Evolutionary conservation across 2,888 invertebrate genomes (phyloP), one percentile per base, ranked within the genome.

Genomic region (Pemphredon lugubris): DNA sequence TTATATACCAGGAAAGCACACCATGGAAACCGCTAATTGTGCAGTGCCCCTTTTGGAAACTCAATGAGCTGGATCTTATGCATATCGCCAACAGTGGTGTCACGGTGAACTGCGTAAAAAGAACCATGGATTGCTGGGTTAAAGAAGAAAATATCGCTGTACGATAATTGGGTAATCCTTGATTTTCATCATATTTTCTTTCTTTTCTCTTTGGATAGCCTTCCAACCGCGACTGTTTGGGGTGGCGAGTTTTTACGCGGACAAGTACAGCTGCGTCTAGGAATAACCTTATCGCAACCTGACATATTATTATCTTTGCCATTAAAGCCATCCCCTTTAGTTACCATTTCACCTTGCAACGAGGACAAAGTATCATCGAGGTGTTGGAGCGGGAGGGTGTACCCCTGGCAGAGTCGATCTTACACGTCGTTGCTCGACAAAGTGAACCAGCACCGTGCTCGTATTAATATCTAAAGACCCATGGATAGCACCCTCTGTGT

Each of bases 361-460:
- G 68, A 78, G 82, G 81, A 86, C 84, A 87, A 85, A 85, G 84
- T 84, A 81, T 83, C 82, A 68, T 79, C 76, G 65, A 39, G 48
- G 59, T 70, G 74, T 63, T 57, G 53, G 73, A 72, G 81, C 67
- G 71, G 53, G 73, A 72, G 81, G 69, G 71, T 70, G 71, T 73
- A 73, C 53, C 61, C 64, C 57, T 63, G 66, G 64, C 60, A 60
- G 75, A 81, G 80, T 72, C 77, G 75, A 83, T 86, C 86, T 88
- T 83, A 88, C 88, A 88, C 88, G 84, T 82, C 86, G 83, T 75
- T 88, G 88, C 83, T 84, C 86, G 79, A 88, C 87, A 88, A 88
- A 88, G 88, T 84, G 84, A 82, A 78, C 81, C 76, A 81, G 77
- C 80, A 79, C 77, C 81, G 75, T 81, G 81, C 51, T 77, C 79